These are phyloP conservation scores for Nibea coibor DNA, from an alignment of 2,113 vertebrate genomes.

Conservation along the genomic window DNA sequence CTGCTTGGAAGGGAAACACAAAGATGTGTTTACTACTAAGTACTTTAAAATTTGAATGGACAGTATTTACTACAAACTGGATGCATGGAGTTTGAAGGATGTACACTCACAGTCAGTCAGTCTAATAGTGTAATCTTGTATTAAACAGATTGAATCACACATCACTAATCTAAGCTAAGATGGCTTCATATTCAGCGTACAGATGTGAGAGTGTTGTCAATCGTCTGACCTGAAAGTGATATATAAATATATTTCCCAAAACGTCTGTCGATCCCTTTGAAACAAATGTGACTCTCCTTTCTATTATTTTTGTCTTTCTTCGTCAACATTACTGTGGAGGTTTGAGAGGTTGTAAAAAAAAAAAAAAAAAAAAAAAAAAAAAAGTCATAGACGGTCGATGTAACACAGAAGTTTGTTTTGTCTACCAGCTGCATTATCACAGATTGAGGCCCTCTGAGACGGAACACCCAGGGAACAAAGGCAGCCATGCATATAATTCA, in stretches of 20 bases:
- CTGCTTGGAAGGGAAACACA: too few species aligned
- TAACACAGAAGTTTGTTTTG: background rate
- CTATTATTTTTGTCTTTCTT: background rate
- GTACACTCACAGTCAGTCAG: too few species aligned
- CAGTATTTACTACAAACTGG: too few species aligned
- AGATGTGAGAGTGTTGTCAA: background rate
- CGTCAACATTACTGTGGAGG: background rate
- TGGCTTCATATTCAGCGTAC: background rate
- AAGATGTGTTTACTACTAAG: too few species aligned
- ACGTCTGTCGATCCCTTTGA: background rate
- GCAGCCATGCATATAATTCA: constrained; percentile 18
- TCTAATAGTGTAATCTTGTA: too few species aligned
- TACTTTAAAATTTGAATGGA: too few species aligned
- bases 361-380: background rate
- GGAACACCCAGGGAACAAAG: constrained; percentile 25
- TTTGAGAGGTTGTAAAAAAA: background rate
- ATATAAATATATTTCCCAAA: background rate
- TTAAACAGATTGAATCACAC: too few species aligned
- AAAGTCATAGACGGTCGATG: background rate
- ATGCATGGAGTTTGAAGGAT: too few species aligned
- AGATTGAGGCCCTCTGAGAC: constrained; percentile 6
- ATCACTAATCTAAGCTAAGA: background rate
- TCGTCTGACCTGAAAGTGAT: background rate
- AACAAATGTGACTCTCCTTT: background rate
- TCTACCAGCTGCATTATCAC: constrained; percentile 11